Evolutionary conservation across 2,797 vertebrate species (phyloP), one percentile per base, ranked within the genome.

Genomic region (Fundulus diaphanus): DNA sequence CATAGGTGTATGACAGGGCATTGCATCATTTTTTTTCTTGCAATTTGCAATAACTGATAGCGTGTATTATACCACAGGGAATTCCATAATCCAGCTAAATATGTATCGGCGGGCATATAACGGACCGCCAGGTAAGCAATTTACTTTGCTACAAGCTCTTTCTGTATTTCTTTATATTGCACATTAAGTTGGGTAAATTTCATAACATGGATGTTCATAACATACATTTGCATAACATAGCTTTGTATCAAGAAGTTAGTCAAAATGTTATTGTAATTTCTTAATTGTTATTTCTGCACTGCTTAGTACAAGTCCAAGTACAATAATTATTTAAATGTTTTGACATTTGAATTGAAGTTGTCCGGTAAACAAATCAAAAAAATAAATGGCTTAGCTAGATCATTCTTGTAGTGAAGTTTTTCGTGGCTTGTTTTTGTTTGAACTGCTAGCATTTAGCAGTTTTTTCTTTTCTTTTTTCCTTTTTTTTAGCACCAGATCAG

Each of bases 81-180:
- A 59, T 59, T 33, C 7, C 56, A 31, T 59, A 31, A 29, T 16
- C 5, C 27, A 56, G 5, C 13, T 15, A 56, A 29, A 33, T 18
- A 59, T 31, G 7, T 16, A 33, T 33, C 29, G 24, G 7, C 46
- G 51, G 27, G 16, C 29, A 33, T 68, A 52, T 72, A 80, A 81
- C 81, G 71, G 73, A 87, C 77, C 84, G 61, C 48, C n/a, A n/a
- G n/a, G n/a, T n/a, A n/a, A n/a, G n/a, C n/a, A n/a, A n/a, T 18
- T 7, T 68, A 40, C 5, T 61, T 61, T 31, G 46, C 6, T 5
- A 8, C 12, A 48, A 48, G 18, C 46, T 37, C 35, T n/a, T 51
- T 35, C 22, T 15, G 68, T 35, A 35, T 12, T 33, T 31, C 48
- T 70, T 59, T 29, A 59, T 59, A 59, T 18, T 20, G 29, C 33